Evolutionary conservation across 2,797 vertebrate species (phyloP).

Genomic region (Decapterus maruadsi): DNA sequence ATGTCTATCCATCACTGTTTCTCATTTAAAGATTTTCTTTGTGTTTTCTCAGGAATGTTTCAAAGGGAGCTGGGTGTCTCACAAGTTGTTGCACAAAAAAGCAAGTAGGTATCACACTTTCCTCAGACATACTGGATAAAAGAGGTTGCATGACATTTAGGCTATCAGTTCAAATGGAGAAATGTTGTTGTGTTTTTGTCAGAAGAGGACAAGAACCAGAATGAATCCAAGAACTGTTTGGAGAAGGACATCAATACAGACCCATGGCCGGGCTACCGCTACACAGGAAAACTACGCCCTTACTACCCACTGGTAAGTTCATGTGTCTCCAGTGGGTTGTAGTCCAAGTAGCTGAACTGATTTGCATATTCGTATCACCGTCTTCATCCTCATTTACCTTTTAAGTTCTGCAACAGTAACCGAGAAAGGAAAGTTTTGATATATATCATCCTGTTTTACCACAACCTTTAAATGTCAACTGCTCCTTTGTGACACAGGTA

Average conservation of each 20-base stretch:
- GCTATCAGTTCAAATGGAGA: not conserved
- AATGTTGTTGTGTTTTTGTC: conserved; percentile 30
- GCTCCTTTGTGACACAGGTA: not conserved
- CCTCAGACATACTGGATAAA: not conserved
- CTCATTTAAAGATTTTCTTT: conserved; percentile 4
- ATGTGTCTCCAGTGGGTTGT: not conserved
- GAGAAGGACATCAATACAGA: conserved; percentile 96
- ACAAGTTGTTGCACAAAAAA: conserved; percentile 99
- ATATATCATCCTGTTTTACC: not conserved
- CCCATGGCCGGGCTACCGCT: conserved; percentile 97
- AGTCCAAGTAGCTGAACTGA: not conserved
- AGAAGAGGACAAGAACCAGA: conserved; percentile 95
- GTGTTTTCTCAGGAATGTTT: conserved; percentile 93
- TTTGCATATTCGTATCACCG: not conserved
- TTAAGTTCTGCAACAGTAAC: not conserved
- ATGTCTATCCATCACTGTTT: not conserved
- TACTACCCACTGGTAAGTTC: conserved; percentile 95
- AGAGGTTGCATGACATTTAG: not conserved
- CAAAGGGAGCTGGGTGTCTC: conserved; percentile 98
- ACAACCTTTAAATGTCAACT: not conserved
- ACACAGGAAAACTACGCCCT: conserved; percentile 95
- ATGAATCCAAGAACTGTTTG: conserved; percentile 90
- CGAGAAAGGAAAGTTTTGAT: not conserved
- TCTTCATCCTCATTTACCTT: not conserved
- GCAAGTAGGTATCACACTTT: conserved; percentile 91